Percentiles rank a stretch among this genome's conserved stretches.
Evolutionary conservation across 2,113 vertebrate species (phyloP).

Genomic region (Dromiciops gliroides): DNA sequence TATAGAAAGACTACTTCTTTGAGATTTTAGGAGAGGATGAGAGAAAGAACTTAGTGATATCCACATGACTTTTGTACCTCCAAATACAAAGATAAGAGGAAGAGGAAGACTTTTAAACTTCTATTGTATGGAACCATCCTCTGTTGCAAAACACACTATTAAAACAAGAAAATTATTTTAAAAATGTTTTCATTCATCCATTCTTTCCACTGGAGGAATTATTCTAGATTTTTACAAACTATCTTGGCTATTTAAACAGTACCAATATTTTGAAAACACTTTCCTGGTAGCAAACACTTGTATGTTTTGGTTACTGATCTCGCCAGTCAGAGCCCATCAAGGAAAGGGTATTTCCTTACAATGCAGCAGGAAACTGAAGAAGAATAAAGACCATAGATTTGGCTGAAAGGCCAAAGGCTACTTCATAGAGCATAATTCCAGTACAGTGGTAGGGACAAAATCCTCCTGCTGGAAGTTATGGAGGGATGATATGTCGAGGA

Average conservation of each 20-base stretch:
- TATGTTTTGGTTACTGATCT: background rate
- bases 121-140: too few species aligned
- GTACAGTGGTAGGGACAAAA: background rate
- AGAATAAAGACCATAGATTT: background rate
- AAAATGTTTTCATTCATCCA: conserved; percentile 45
- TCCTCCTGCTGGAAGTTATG: background rate
- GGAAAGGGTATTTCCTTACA: background rate
- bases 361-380: background rate
- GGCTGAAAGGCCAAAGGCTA: background rate
- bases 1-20: background rate
- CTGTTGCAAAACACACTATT: background rate
- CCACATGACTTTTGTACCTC: background rate
- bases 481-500: background rate
- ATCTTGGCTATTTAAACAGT: conserved; percentile 38
- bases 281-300: conserved; percentile 22
- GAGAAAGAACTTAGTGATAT: background rate
- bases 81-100: background rate
- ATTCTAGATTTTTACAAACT: conserved; percentile 45
- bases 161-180: conserved; percentile 13
- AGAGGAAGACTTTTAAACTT: background rate
- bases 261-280: conserved; percentile 57
- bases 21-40: background rate
- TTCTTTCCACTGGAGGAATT: conserved; percentile 22
- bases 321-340: background rate
- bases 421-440: background rate